Evolutionary conservation across 1,140 invertebrate species (phyloP).

Genomic region (Magallana ariakensis): DNA sequence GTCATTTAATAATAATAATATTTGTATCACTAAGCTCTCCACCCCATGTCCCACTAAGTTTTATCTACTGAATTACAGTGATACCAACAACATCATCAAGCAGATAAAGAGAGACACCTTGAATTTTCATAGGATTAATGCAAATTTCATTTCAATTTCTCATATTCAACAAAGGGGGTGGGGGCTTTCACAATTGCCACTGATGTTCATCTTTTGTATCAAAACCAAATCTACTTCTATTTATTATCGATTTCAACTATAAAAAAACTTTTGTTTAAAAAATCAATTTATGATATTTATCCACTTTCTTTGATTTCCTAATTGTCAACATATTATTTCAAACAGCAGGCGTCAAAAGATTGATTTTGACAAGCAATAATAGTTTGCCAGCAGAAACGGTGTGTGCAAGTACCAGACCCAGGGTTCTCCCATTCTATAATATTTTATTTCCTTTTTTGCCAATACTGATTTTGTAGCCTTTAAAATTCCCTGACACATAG

Average conservation of each 20-base stretch:
- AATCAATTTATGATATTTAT: slow-evolving; percentile 6
- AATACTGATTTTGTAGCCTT: slow-evolving; percentile 19
- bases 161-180: no score
- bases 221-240: no score
- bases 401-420: background rate
- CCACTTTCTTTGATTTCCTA: slow-evolving; percentile 21
- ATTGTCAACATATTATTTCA: slow-evolving; percentile 2
- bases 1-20: slow-evolving; percentile 39
- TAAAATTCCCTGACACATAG: background rate
- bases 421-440: background rate
- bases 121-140: background rate
- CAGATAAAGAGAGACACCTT: background rate
- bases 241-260: no score
- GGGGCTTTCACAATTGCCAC: no score
- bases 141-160: background rate
- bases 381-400: background rate
- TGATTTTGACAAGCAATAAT: background rate
- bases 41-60: background rate
- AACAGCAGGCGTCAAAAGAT: background rate
- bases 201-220: no score
- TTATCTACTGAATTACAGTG: background rate
- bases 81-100: background rate
- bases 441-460: background rate
- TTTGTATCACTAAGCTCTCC: slow-evolving; percentile 19
- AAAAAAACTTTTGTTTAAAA: no score